phyloP scores from a whole-genome alignment of 2,113 vertebrate genomes.

The Oriolus oriolus region DNA sequence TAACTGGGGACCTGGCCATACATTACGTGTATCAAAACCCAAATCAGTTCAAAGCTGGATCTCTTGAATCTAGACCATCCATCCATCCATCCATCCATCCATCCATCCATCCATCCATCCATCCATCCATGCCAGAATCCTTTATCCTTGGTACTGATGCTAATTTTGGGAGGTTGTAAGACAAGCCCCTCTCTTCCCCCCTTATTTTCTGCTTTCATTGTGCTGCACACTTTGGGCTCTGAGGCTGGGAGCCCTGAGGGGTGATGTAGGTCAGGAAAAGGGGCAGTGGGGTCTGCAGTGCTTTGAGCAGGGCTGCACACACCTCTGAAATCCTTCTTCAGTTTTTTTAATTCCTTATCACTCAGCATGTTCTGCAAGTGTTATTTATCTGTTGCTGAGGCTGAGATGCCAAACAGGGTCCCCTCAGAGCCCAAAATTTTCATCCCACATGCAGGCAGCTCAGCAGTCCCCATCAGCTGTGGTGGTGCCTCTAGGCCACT shows the following conservation, averaged over 20 bases:
- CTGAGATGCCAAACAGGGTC: neutral
- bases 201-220: neutral
- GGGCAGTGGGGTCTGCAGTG: neutral
- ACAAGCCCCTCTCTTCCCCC: neutral
- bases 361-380: neutral
- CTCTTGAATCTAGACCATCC: neutral
- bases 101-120: neutral
- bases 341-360: neutral
- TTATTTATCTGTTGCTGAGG: neutral
- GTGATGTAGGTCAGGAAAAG: neutral
- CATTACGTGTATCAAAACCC: neutral
- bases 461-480: neutral
- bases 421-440: neutral
- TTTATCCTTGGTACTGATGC: neutral
- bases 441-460: neutral
- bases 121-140: neutral
- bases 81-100: neutral
- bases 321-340: neutral
- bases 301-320: neutral
- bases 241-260: neutral
- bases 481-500: neutral
- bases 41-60: neutral
- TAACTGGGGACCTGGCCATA: neutral
- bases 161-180: neutral
- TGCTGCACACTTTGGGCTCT: neutral